These are phyloP conservation scores for Platycheirus rosarum DNA, from an alignment of 2,888 invertebrate species.

Conservation along the genomic window DNA sequence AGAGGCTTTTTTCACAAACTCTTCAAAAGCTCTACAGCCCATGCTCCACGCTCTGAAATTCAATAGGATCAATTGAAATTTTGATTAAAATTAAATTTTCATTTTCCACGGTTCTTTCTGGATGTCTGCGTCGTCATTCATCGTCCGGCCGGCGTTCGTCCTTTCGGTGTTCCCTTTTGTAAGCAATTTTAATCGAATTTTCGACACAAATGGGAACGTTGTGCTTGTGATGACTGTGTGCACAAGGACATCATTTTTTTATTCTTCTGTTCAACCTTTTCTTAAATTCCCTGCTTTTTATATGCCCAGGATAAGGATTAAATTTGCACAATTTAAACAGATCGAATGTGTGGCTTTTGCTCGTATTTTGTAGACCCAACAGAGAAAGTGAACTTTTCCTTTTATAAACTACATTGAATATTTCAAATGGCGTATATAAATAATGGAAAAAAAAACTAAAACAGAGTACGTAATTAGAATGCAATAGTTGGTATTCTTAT, in stretches of 20 bases:
- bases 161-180: constrained; percentile 46
- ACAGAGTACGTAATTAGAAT: constrained; percentile 53
- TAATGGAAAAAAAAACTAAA: constrained; percentile 3
- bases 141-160: constrained; percentile 12
- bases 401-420: constrained; percentile 39
- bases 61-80: constrained; percentile 74
- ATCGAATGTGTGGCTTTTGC: constrained; percentile 40
- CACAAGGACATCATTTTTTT: constrained; percentile 27
- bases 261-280: background rate
- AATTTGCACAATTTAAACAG: constrained; percentile 12
- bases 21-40: constrained; percentile 19
- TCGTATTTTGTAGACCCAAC: constrained; percentile 2
- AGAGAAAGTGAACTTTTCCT: constrained; percentile 46
- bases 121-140: constrained; percentile 1
- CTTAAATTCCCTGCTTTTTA: background rate
- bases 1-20: constrained; percentile 2
- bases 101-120: constrained; percentile 68
- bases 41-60: constrained; percentile 58
- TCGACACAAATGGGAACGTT: constrained; percentile 65
- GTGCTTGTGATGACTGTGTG: constrained; percentile 64
- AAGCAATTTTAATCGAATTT: constrained; percentile 74
- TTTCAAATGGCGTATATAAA: constrained; percentile 8
- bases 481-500: constrained; percentile 38
- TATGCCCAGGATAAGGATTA: background rate
- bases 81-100: constrained; percentile 75